Percentiles rank a stretch among this genome's conserved stretches.
These are phyloP conservation scores for Drosophila lini DNA, from an alignment of 1,140 invertebrate species.

Conservation along the genomic window DNA sequence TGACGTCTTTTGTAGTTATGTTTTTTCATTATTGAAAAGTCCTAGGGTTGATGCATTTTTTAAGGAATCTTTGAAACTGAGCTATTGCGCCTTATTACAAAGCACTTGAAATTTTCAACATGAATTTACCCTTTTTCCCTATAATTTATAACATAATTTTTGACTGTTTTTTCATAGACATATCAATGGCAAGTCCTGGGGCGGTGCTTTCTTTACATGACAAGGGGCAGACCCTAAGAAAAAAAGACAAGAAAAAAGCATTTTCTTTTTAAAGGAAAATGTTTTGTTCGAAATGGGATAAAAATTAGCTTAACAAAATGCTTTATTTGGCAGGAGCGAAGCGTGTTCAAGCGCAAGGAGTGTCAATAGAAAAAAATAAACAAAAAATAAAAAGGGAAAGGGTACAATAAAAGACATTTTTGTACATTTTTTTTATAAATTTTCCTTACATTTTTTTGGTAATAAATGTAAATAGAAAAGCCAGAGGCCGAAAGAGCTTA, in stretches of 20 bases:
- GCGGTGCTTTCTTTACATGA: slow-evolving; percentile 64
- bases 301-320: slow-evolving; percentile 82
- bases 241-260: slow-evolving; percentile 54
- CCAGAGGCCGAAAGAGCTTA: slow-evolving; percentile 65
- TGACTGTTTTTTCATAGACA: slow-evolving; percentile 65
- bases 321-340: slow-evolving; percentile 74
- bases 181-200: slow-evolving; percentile 68
- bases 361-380: slow-evolving; percentile 15
- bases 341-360: slow-evolving; percentile 72
- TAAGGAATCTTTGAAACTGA: slow-evolving; percentile 11
- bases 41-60: slow-evolving; percentile 65
- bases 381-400: slow-evolving; percentile 4
- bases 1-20: slow-evolving; percentile 56
- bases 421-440: slow-evolving; percentile 3
- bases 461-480: slow-evolving; percentile 48
- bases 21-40: slow-evolving; percentile 23
- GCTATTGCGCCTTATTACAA: slow-evolving; percentile 76
- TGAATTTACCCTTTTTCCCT: slow-evolving; percentile 77
- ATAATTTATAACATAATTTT: slow-evolving; percentile 82
- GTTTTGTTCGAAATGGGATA: slow-evolving; percentile 79
- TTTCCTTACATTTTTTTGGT: neutral
- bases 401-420: slow-evolving; percentile 41
- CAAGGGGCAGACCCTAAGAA: slow-evolving; percentile 18
- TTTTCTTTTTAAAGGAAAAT: slow-evolving; percentile 38
- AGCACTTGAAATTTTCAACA: slow-evolving; percentile 81